Base-by-base conservation (phyloP, 2,113 vertebrate genomes). In the Puma concolor region DNA sequence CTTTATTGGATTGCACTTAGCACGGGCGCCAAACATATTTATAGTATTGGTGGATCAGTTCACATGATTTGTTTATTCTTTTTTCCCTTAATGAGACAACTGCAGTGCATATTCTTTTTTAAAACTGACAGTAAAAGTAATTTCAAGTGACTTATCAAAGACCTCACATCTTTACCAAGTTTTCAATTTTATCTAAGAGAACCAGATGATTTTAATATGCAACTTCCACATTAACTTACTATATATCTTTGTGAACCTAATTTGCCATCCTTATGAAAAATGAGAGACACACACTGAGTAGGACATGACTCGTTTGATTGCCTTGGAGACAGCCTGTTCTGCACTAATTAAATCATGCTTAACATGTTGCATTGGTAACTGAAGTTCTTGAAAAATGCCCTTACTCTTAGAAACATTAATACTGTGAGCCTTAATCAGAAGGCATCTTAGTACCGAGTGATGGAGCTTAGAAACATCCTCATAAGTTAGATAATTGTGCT, bases 81-180 rank as follows among this genome's bases (percentile, higher is more conserved):
- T 84, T 80, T 23, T 7, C 7, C 50, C n/a, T 54, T 76, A 88
- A 92, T 57, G 27, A 97, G 76, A 41, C 33, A 94, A 92, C 29
- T 74, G 21, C 14, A 87, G 7, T 33, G 14, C 23, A 63, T 27
- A 89, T 31, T 94, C 44, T 76, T 50, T 96, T 93, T 79, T 44
- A 72, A 94, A 94, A 91, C 19, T 79, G 67, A 89, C 7, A 38
- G 57, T 89, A 15, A 31, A 76, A 38, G 63, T 87, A 89, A 88
- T 94, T 96, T 77, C 38, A 74, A 74, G 50, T 76, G 76, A 83
- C n/a, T 95, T 87, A 79, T 87, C 63, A 94, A 96, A 92, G 27
- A 23, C 10, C 3, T 87, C 7, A 4, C 21, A 88, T 44, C 54
- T 87, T 86, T 88, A 72, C 27, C 44, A 89, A 87, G 23, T 90